Percentiles rank a stretch among this genome's conserved stretches.
These are phyloP conservation scores for Fregetta grallaria DNA, from an alignment of 2,113 vertebrate species.

Conservation along the genomic window DNA sequence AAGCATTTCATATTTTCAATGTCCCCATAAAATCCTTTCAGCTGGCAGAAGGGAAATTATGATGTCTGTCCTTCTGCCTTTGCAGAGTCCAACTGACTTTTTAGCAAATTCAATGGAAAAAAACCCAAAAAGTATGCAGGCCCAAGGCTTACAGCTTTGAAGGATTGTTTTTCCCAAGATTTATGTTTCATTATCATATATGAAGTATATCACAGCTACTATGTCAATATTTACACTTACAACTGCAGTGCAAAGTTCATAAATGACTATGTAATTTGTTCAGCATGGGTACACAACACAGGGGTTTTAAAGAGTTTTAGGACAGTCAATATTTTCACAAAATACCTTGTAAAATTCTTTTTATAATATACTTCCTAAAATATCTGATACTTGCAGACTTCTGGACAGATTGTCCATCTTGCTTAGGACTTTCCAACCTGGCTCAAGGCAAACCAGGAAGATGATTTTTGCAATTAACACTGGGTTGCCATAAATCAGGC, in stretches of 20 bases:
- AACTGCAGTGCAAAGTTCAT: neutral
- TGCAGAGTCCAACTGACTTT: neutral
- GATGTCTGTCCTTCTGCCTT: neutral
- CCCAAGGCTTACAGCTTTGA: neutral
- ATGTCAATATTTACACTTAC: neutral
- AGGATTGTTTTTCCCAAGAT: neutral
- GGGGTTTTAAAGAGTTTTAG: neutral
- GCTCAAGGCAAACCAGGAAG: neutral
- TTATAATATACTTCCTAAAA: neutral
- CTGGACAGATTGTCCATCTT: neutral
- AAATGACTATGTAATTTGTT: neutral
- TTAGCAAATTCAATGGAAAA: neutral
- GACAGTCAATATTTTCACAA: neutral
- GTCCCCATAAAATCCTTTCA: slow-evolving; percentile 20
- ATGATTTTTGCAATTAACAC: neutral
- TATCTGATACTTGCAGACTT: neutral
- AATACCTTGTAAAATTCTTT: neutral
- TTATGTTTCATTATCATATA: neutral
- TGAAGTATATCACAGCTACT: neutral
- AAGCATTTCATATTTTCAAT: neutral
- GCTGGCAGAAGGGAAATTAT: neutral
- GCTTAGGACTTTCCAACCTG: neutral
- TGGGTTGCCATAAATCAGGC: neutral
- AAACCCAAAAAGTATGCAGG: neutral
- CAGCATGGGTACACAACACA: neutral